Percentiles rank a stretch among this genome's conserved stretches.
These are phyloP conservation scores for Lophochroa leadbeateri DNA, from an alignment of 2,113 vertebrate genomes.

Conservation along the genomic window DNA sequence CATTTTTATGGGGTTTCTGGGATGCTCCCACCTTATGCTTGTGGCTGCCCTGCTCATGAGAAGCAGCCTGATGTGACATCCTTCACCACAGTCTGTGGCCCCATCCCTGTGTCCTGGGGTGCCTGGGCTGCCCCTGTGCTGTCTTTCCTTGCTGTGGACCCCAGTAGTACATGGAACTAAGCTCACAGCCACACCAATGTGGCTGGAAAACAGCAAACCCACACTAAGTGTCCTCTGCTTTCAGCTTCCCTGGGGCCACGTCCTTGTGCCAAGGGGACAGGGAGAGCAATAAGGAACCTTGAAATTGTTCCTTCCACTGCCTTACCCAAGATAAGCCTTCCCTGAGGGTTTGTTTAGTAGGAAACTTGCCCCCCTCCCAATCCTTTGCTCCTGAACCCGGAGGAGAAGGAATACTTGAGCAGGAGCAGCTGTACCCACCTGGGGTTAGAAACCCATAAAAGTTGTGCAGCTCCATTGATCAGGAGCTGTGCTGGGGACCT, in stretches of 20 bases:
- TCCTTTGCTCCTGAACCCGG: neutral
- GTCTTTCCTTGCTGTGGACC: neutral
- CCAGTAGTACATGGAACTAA: neutral
- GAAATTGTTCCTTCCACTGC: constrained; percentile 9
- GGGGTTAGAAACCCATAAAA: constrained; percentile 58
- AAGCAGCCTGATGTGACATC: accelerated
- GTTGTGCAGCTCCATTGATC: constrained; percentile 51
- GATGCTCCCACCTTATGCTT: neutral
- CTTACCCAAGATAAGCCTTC: constrained; percentile 21
- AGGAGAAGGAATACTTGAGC: constrained; percentile 29
- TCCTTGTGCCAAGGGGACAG: neutral
- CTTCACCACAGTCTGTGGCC: neutral
- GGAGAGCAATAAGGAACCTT: neutral
- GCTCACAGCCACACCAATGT: accelerated
- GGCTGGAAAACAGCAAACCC: neutral
- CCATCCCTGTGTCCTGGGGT: neutral
- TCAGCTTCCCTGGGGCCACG: neutral
- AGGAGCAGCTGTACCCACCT: constrained; percentile 22
- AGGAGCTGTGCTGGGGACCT: constrained; percentile 7
- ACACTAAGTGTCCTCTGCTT: neutral
- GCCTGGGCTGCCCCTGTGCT: neutral
- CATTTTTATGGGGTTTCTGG: neutral
- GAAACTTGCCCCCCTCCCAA: neutral
- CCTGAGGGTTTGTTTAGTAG: constrained; percentile 46
- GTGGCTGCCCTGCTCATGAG: neutral